These are phyloP conservation scores for Hydropsyche tenuis DNA, from an alignment of 1,140 invertebrate genomes.

Conservation along the genomic window DNA sequence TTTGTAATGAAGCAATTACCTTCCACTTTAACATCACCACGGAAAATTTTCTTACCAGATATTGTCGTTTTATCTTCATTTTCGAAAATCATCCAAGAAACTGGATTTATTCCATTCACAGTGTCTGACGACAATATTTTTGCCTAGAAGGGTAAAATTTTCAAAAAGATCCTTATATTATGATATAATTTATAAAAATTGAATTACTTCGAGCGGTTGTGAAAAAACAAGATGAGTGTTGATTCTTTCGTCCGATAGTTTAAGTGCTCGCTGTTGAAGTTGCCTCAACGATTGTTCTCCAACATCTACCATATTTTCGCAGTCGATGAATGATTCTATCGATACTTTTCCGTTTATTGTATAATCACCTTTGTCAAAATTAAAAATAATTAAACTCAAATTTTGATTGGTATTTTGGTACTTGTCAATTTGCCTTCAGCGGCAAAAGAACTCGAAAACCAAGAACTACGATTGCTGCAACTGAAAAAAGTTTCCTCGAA, in stretches of 20 bases:
- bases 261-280: conserved; percentile 49
- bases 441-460: too few species aligned
- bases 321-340: conserved; percentile 50
- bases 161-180: neutral
- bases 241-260: conserved; percentile 46
- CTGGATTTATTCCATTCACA: conserved; percentile 53
- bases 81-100: conserved; percentile 51
- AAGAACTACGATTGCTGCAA: too few species aligned
- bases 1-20: conserved; percentile 48
- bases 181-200: neutral
- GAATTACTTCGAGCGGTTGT: conserved; percentile 52
- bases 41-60: conserved; percentile 52
- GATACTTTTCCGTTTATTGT: conserved; percentile 52
- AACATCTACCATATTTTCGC: conserved; percentile 49
- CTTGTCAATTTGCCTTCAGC: too few species aligned
- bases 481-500: too few species aligned
- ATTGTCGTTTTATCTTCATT: conserved; percentile 48
- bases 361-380: conserved; percentile 47
- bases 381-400: too few species aligned
- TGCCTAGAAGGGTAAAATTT: conserved; percentile 40
- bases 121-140: conserved; percentile 51
- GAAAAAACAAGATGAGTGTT: conserved; percentile 51
- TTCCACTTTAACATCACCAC: conserved; percentile 51
- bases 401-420: too few species aligned
- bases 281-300: conserved; percentile 43